Evolutionary conservation across 1,140 invertebrate species (phyloP).

Genomic region (Galendromus occidentalis): DNA sequence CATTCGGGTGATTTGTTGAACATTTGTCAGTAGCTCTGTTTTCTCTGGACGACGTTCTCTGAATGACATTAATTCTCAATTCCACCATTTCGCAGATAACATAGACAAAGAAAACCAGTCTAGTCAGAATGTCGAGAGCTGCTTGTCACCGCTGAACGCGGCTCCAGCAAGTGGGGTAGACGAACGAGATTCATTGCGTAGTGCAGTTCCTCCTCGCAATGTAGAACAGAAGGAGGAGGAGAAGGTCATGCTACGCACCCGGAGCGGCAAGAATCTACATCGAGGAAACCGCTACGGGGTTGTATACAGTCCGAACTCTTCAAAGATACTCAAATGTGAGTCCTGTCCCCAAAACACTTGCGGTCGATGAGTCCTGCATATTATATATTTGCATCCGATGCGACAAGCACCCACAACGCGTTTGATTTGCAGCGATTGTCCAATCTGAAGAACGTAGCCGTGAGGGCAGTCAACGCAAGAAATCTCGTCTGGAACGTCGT

Average conservation of each 20-base stretch:
- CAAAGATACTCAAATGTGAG: slow-evolving; percentile 11
- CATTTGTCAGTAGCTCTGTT: not conserved
- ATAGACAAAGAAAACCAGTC: slow-evolving; percentile 9
- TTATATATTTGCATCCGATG: not conserved
- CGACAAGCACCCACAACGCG: not conserved
- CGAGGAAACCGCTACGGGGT: not conserved
- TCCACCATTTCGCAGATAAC: not conserved
- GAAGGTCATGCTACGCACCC: not conserved
- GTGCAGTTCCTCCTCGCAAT: not conserved
- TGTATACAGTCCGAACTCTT: slow-evolving; percentile 3
- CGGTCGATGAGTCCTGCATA: not conserved
- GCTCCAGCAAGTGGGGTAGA: no score
- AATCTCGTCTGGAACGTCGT: slow-evolving; percentile 3
- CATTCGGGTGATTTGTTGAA: not conserved
- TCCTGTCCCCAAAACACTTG: not conserved
- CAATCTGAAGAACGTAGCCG: not conserved
- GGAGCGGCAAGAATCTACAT: not conserved
- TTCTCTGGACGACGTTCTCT: not conserved
- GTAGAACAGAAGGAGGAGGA: not conserved
- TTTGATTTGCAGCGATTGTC: slow-evolving; percentile 2
- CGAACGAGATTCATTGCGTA: not conserved
- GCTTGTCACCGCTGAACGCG: not conserved
- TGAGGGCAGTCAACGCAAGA: not conserved
- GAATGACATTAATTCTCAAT: not conserved
- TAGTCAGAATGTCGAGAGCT: not conserved